Evolutionary conservation across 2,797 vertebrate genomes (phyloP).

Genomic region (Scolopax rusticola): DNA sequence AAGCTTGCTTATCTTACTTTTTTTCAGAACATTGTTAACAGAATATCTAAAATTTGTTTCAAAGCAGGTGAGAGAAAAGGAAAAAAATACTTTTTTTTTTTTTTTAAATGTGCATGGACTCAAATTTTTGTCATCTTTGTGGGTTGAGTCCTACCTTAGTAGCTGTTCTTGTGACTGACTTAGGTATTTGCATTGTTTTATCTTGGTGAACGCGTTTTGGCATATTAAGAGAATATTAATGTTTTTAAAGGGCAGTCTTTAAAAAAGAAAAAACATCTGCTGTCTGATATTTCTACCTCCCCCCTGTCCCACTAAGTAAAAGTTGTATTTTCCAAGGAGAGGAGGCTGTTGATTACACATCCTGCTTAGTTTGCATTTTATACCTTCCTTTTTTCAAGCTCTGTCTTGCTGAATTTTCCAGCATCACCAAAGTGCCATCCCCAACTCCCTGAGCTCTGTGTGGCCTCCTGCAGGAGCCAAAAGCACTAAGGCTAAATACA

Average conservation of each 20-base stretch:
- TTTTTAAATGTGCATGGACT: background rate
- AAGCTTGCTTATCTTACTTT: background rate
- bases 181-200: background rate
- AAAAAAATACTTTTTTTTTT: fast-evolving
- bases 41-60: background rate
- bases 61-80: background rate
- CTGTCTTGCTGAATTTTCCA: background rate
- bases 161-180: background rate
- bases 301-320: background rate
- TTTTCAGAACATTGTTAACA: background rate
- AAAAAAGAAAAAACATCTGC: background rate
- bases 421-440: background rate
- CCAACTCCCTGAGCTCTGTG: fast-evolving
- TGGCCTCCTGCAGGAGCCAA: background rate
- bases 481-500: background rate
- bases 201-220: background rate
- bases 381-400: background rate
- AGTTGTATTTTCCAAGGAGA: background rate
- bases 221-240: background rate
- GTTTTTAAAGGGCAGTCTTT: background rate
- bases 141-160: background rate
- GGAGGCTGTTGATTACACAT: background rate
- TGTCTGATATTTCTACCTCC: background rate
- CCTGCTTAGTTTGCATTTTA: background rate
- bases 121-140: background rate